These are phyloP conservation scores for Parauchenoglanis ngamensis DNA, from an alignment of 2,797 vertebrate genomes.

Conservation along the genomic window DNA sequence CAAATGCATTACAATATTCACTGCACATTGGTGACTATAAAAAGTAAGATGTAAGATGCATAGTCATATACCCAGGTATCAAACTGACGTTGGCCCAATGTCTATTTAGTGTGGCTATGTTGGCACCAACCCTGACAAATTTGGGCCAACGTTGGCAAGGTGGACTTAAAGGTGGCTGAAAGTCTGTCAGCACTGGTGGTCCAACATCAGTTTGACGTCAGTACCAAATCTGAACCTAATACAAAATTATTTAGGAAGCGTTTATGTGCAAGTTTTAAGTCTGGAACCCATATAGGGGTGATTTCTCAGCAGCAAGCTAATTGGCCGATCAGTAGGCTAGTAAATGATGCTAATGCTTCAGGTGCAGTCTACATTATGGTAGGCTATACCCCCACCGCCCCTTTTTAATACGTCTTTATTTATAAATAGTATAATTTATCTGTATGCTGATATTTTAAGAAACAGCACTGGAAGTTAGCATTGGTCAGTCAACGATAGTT, in stretches of 20 bases:
- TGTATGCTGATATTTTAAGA: background rate
- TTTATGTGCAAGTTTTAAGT: background rate
- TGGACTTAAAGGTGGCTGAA: conserved; percentile 12
- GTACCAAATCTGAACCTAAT: background rate
- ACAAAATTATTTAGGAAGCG: background rate
- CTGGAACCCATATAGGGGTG: background rate
- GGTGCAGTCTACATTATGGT: too few species aligned
- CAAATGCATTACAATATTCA: background rate
- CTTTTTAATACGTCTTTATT: background rate
- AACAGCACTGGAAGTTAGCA: background rate
- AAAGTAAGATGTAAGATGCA: background rate
- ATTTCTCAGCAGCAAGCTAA: background rate
- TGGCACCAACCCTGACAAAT: background rate
- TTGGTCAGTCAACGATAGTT: background rate
- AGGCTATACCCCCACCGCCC: too few species aligned
- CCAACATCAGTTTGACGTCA: background rate
- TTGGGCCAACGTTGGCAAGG: background rate
- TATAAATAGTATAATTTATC: background rate
- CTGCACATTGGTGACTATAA: background rate
- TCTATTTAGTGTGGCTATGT: conserved; percentile 5
- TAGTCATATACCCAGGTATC: background rate
- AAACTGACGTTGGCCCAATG: background rate
- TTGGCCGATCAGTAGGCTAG: background rate
- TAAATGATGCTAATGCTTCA: too few species aligned
- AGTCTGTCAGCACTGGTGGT: conserved; percentile 8